Base-by-base conservation (phyloP, 2,888 invertebrate genomes). In the Clepsis dumicolana region DNA sequence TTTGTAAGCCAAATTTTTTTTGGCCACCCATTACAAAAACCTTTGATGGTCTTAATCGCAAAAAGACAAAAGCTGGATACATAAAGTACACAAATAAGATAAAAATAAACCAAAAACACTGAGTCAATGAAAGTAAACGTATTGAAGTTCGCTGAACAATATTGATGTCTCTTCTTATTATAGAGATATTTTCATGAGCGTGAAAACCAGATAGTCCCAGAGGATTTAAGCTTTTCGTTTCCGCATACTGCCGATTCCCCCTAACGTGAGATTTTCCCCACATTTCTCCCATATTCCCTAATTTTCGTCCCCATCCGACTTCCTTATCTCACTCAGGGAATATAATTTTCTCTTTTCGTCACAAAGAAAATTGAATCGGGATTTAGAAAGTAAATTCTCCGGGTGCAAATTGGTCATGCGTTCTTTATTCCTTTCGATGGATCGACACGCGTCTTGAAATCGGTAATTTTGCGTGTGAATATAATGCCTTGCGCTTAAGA, bases 321-420 rank as follows among this genome's bases (percentile, higher is more conserved):
- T 80, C 80, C 52, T 70, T 70, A 66, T 72, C 73, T 64, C 71
- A 68, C 71, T 72, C 75, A 71, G 75, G 79, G 77, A 71, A 75
- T 74, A 74, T 75, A 76, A 80, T 81, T 80, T 79, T 72, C 74
- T 74, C 72, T 71, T 72, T 73, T 54, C 70, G 65, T 71, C 74
- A 59, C 60, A 48, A 54, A 54, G 75, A 75, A 78, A 77, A 79
- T 78, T 78, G 79, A 74, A 76, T 73, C 50, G 70, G 71, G 73
- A 53, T 59, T 63, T 64, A 59, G 35, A 74, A 70, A 66, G 71
- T 67, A 65, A 73, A 74, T 72, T 73, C 52, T 65, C 12, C 64
- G 68, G 72, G 73, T 71, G 74, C 69, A 69, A 70, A 71, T 70
- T 69, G 64, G 65, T 64, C 54, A 70, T 59, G 41, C 68, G 59